Conservation (phyloP, 2,113 vertebrate species). For the Heterotilapia buettikoferi region DNA sequence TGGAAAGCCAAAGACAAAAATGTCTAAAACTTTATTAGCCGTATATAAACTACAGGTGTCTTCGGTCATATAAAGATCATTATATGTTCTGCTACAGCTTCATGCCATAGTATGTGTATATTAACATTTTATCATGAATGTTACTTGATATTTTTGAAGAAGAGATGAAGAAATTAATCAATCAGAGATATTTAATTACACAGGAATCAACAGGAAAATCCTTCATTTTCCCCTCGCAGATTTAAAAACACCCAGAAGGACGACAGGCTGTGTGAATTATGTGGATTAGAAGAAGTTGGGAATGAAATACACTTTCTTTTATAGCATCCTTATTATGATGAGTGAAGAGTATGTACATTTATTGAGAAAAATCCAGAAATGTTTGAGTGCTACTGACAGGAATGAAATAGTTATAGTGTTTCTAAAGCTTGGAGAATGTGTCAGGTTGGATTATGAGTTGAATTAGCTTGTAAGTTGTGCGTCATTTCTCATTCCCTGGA, state of each 20-base stretch:
- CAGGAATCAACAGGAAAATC: neutral
- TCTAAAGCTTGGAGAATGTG: neutral
- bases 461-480: neutral
- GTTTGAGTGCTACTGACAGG: neutral
- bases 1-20: neutral
- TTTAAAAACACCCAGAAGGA: neutral
- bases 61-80: neutral
- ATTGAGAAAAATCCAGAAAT: neutral
- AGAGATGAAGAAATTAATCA: rapidly evolving
- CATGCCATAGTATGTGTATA: neutral
- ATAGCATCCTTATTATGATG: neutral
- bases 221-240: neutral
- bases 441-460: neutral
- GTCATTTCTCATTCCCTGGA: neutral
- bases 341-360: neutral
- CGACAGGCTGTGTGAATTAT: neutral
- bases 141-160: rapidly evolving
- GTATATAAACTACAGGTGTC: neutral
- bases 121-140: neutral
- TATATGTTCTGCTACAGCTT: neutral
- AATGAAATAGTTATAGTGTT: neutral
- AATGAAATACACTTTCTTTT: neutral
- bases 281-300: neutral
- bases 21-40: neutral
- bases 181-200: neutral